phyloP scores from a whole-genome alignment of 2,113 vertebrate genomes.

The Gambusia affinis region DNA sequence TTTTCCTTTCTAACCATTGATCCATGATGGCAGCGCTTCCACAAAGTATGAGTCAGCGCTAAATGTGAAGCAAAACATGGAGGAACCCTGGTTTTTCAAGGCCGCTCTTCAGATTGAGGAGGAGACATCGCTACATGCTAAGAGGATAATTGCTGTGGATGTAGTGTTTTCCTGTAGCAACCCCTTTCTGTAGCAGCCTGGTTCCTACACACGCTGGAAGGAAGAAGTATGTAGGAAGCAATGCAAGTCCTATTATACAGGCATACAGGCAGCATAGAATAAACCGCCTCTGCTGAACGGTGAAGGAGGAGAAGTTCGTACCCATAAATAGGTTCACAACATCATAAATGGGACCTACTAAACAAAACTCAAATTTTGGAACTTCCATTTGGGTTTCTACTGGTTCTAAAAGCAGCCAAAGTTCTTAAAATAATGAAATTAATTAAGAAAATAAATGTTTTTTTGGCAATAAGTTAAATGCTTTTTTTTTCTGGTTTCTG shows the following conservation, averaged over 20 bases:
- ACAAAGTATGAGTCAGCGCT: conserved; percentile 51
- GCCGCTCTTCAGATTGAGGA: conserved; percentile 32
- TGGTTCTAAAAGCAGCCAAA: too few species aligned
- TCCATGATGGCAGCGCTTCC: conserved; percentile 20
- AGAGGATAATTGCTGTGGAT: conserved; percentile 46
- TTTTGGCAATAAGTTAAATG: too few species aligned
- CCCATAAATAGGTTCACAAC: neutral
- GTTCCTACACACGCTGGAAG: conserved; percentile 19
- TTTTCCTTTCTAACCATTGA: neutral
- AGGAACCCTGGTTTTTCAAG: neutral
- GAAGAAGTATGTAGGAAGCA: conserved; percentile 13
- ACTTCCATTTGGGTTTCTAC: too few species aligned
- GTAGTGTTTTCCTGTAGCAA: conserved; percentile 20
- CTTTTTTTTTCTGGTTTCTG: too few species aligned
- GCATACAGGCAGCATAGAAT: conserved; percentile 7
- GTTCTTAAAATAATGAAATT: too few species aligned
- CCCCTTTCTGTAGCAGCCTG: conserved; percentile 11
- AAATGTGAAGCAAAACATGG: conserved; percentile 31
- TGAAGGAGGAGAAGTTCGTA: conserved; percentile 1
- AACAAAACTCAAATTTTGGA: too few species aligned
- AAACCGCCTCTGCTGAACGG: neutral
- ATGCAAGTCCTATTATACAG: neutral
- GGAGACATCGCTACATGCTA: conserved; percentile 18
- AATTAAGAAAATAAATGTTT: too few species aligned
- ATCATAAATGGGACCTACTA: neutral